Evolutionary conservation across 2,113 vertebrate genomes (phyloP).

Genomic region (Chascanopsetta lugubris): DNA sequence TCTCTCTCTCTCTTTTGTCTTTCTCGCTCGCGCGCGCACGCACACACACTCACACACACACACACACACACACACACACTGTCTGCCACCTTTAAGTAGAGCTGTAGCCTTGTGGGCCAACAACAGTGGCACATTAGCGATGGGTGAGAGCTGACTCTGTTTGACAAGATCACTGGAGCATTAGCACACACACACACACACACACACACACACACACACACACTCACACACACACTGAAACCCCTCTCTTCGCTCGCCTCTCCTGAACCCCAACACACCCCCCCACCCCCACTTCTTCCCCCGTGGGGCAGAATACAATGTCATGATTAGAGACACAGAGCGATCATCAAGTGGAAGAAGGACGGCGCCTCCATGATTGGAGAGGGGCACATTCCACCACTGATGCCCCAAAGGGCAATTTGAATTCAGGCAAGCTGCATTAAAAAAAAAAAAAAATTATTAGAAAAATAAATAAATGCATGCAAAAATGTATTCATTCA

Average conservation of each 20-base stretch:
- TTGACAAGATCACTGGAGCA: conserved; percentile 58
- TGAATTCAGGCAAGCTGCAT: not conserved
- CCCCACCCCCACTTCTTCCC: not conserved
- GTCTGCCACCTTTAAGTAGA: conserved; percentile 29
- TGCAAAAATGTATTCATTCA: not conserved
- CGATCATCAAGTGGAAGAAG: conserved; percentile 9
- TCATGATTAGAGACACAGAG: conserved; percentile 38
- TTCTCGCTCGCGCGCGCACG: not conserved
- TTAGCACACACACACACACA: conserved; percentile 34
- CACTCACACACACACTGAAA: not conserved
- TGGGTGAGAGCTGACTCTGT: conserved; percentile 45
- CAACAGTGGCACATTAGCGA: conserved; percentile 33
- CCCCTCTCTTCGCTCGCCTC: not conserved
- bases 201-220: conserved; percentile 14
- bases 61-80: not conserved
- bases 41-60: not conserved
- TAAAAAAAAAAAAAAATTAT: no score
- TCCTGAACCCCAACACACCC: not conserved
- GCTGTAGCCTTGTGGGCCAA: conserved; percentile 41
- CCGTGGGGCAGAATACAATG: not conserved
- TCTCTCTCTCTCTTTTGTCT: conserved; percentile 7
- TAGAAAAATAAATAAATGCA: no score
- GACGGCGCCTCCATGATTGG: not conserved
- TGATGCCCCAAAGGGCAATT: not conserved
- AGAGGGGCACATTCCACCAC: not conserved